Conservation (phyloP, 2,113 vertebrate species). For the Axis porcinus region DNA sequence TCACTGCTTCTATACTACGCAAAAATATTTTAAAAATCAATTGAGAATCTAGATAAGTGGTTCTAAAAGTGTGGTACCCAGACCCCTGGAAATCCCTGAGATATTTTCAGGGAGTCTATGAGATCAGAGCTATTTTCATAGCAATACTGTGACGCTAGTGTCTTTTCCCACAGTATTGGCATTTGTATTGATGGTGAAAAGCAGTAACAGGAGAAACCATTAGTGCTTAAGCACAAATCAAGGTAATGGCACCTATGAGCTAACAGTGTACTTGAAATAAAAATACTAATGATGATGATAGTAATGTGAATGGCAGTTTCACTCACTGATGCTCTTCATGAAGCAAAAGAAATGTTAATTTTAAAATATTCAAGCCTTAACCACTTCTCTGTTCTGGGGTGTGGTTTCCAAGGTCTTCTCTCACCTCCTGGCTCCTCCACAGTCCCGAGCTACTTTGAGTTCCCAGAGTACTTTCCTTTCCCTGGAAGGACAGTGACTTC, state of each 20-base stretch:
- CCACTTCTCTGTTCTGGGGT: background rate
- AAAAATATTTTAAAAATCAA: background rate
- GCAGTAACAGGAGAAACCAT: background rate
- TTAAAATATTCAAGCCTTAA: background rate
- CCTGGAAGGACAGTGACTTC: background rate
- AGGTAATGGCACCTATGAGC: background rate
- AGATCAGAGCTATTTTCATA: background rate
- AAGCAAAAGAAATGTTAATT: background rate
- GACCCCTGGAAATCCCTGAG: background rate
- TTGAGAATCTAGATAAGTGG: background rate
- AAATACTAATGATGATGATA: background rate
- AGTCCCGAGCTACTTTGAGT: background rate
- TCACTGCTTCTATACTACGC: background rate
- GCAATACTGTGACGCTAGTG: background rate
- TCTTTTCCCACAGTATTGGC: background rate
- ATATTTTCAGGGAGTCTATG: background rate
- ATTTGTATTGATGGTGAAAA: background rate
- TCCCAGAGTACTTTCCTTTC: background rate
- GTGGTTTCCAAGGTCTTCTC: background rate
- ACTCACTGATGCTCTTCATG: background rate
- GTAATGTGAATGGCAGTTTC: background rate
- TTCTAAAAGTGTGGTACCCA: background rate
- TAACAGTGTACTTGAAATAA: background rate
- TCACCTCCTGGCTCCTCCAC: too few species aligned
- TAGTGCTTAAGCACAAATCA: background rate